Base-by-base conservation (phyloP, 2,888 invertebrate genomes). In the Melinaea marsaeus region DNA sequence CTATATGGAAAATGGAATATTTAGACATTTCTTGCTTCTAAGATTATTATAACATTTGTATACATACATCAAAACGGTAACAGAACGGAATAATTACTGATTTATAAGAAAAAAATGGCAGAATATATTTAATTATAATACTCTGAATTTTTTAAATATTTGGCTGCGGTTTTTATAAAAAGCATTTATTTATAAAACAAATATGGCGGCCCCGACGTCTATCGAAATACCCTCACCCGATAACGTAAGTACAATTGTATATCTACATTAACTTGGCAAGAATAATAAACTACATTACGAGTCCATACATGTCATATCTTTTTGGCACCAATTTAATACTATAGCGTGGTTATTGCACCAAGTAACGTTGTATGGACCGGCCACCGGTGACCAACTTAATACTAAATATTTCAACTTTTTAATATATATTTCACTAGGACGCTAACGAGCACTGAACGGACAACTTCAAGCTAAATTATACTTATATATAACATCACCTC, bases 251-350 rank as follows among this genome's bases (percentile, higher is more conserved):
- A 64, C 58, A 81, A 77, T 74, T 79, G 80, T 84, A 83, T 79
- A 82, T 74, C 65, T 74, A 74, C 67, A 68, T 70, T 71, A 78
- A 81, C 75, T 72, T 83, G 84, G 85, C 86, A 85, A 84, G 84
- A 85, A 63, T 77, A 55, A 42, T 35, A 42, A 54, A 45, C 42
- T 46, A 55, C 34, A 64, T 60, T 34, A 45, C 35, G 60, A 59
- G 34, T 45, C 57, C 34, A 57, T 57, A 58, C 45, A 33, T 37
- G 32, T 55, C 13, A 37, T 47, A 55, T 55, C 22, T 51, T 51
- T 51, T 51, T 51, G 32, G 51, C 51, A 51, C 51, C 7, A 51
- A 51, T 9, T 51, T 11, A 51, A 42, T 42, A 42, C 42, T 42
- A 42, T 9, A 11, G 42, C 7, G 11, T 42, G 42, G 42, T 42